phyloP scores from a whole-genome alignment of 2,113 vertebrate genomes.

The Gracilinanus agilis region DNA sequence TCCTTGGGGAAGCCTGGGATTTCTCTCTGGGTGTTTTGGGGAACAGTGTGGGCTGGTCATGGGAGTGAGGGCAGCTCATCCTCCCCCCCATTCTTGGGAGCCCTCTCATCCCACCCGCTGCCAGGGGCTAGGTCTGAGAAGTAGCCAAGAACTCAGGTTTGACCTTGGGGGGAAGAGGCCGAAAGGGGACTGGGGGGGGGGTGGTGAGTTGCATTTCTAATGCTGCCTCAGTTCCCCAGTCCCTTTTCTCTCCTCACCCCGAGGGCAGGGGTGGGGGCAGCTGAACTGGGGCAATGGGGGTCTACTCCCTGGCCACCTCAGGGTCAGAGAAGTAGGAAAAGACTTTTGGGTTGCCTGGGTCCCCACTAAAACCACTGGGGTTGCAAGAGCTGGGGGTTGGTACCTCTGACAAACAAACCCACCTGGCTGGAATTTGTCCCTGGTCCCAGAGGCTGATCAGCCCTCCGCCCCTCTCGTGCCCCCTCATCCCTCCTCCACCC shows the following conservation, averaged over 20 bases:
- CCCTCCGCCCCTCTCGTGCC: neutral
- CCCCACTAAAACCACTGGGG: neutral
- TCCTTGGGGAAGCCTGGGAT: neutral
- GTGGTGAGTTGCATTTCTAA: neutral
- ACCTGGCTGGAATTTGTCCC: neutral
- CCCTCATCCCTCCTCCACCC: slow-evolving; percentile 3
- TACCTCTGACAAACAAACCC: neutral
- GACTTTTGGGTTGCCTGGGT: neutral
- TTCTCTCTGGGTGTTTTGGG: neutral
- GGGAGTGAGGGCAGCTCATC: neutral
- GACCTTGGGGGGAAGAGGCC: neutral
- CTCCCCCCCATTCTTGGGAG: neutral
- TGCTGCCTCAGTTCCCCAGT: neutral
- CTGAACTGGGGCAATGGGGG: neutral
- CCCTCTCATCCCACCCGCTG: neutral
- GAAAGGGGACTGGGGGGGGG: neutral
- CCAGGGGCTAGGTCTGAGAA: neutral
- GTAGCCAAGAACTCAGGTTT: neutral
- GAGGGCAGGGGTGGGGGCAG: neutral
- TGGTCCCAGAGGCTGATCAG: neutral
- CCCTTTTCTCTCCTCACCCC: neutral
- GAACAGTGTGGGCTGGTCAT: neutral
- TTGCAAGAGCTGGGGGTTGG: neutral
- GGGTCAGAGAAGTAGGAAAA: neutral
- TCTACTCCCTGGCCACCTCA: neutral